phyloP scores from a whole-genome alignment of 35 echinoderm and acorn worm species.

The Apostichopus parvimensis region DNA sequence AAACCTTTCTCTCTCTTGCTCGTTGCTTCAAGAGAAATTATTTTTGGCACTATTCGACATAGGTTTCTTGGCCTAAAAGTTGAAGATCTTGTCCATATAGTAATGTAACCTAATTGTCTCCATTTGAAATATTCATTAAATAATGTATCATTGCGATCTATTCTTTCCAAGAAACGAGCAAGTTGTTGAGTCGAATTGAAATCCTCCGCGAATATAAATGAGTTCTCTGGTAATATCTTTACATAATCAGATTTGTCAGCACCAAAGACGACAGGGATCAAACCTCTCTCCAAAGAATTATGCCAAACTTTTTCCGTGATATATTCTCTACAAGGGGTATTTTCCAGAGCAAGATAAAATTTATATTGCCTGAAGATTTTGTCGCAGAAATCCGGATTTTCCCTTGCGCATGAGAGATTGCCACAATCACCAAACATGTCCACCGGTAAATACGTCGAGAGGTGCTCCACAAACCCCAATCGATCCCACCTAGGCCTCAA shows the following conservation, averaged over 20 bases:
- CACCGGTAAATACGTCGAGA: not conserved
- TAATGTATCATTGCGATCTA: conserved; percentile 22
- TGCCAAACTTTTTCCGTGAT: conserved; percentile 57
- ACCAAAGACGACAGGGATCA: conserved; percentile 48
- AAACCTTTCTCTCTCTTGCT: no score
- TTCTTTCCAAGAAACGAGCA: not conserved
- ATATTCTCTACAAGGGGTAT: conserved; percentile 41
- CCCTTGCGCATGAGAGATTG: not conserved
- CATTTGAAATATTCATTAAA: conserved; percentile 47
- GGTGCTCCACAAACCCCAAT: conserved; percentile 26
- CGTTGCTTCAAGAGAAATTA: not conserved
- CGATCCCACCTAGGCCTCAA: conserved; percentile 17
- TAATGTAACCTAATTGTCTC: conserved; percentile 1
- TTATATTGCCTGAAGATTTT: conserved; percentile 22
- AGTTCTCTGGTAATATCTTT: conserved; percentile 25
- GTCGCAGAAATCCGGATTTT: not conserved
- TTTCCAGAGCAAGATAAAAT: conserved; percentile 46
- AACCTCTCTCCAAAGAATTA: conserved; percentile 11
- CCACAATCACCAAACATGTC: conserved; percentile 31
- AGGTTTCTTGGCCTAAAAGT: not conserved
- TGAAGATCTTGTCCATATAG: not conserved
- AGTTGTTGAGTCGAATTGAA: conserved; percentile 31
- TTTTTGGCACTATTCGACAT: conserved; percentile 2
- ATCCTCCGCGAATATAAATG: conserved; percentile 58
- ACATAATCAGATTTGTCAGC: conserved; percentile 3